Evolutionary conservation across 2,113 vertebrate genomes (phyloP), one percentile per base, ranked within the genome.

Genomic region (Coturnix japonica): DNA sequence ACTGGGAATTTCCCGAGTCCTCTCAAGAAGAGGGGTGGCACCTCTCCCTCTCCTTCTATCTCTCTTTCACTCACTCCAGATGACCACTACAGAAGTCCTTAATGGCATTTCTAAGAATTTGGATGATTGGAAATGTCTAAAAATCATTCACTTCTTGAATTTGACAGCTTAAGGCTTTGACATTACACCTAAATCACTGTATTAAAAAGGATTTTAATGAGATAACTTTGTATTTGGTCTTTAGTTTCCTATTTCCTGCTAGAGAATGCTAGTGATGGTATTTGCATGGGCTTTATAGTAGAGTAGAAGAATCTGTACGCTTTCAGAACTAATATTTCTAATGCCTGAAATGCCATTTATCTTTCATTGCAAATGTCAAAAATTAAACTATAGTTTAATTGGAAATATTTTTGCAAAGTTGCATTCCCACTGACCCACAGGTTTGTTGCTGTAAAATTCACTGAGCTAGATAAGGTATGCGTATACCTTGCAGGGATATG

Each of bases 301-400:
- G 6, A 54, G 28, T 79, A 54, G 71, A 89, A 90, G 53, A 81
- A 53, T 41, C 35, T 92, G 59, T 49, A 46, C 4, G 12, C 7
- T 57, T 92, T 79, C 49, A 84, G 63, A 89, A 89, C 75, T 57
- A 79, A 61, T 61, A 76, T 91, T 89, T 82, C 77, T 92, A 80
- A 71, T 87, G 4, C 43, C 35, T 78, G 57, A 80, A 94, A 63
- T 41, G 87, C 20, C 6, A 5, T 69, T 54, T 70, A 22, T 59
- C 37, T 61, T 92, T 87, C 66, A 73, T 76, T 79, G 57, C 67
- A 94, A 76, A 89, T 76, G 81, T 91, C 81, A 74, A n/a, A n/a
- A n/a, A n/a, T n/a, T n/a, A 46, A 83, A 71, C 33, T 71, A 49
- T 9, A 25, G 30, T 66, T 85, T 82, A 81, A 76, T 10, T 66